These are phyloP conservation scores for Adelges cooleyi DNA, from an alignment of 1,140 invertebrate species.

Conservation along the genomic window DNA sequence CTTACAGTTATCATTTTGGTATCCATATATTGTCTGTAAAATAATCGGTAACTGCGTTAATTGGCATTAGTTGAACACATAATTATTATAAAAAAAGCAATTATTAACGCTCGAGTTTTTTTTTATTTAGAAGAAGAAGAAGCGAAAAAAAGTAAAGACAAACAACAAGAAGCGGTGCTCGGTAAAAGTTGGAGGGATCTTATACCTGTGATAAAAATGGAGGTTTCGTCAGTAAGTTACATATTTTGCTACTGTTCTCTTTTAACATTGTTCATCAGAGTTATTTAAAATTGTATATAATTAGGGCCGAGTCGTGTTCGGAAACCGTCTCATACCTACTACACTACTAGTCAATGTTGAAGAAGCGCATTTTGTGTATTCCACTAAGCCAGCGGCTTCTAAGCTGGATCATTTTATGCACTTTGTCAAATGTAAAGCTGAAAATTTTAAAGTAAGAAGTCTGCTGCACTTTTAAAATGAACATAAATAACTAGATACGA, in stretches of 20 bases:
- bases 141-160: constrained; percentile 21
- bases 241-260: too few relatives aligned
- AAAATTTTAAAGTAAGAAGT: constrained; percentile 81
- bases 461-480: too few relatives aligned
- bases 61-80: too few relatives aligned
- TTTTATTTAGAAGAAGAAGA: constrained; percentile 29
- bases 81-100: too few relatives aligned
- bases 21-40: too few relatives aligned
- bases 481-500: too few relatives aligned
- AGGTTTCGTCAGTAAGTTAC: constrained; percentile 62
- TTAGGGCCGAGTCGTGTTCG: constrained; percentile 84
- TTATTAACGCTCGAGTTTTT: too few relatives aligned
- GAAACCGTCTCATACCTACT: constrained; percentile 88
- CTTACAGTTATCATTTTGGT: too few relatives aligned
- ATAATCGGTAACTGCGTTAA: too few relatives aligned
- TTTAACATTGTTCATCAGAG: too few relatives aligned
- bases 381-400: constrained; percentile 86
- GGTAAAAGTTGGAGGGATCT: constrained; percentile 87
- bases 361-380: constrained; percentile 89
- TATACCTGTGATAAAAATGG: constrained; percentile 92
- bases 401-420: constrained; percentile 93
- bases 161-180: constrained; percentile 33
- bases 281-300: constrained; percentile 19
- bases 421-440: constrained; percentile 84
- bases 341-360: constrained; percentile 86